Conservation (phyloP, 2,113 vertebrate species). For the Toxostoma redivivum region DNA sequence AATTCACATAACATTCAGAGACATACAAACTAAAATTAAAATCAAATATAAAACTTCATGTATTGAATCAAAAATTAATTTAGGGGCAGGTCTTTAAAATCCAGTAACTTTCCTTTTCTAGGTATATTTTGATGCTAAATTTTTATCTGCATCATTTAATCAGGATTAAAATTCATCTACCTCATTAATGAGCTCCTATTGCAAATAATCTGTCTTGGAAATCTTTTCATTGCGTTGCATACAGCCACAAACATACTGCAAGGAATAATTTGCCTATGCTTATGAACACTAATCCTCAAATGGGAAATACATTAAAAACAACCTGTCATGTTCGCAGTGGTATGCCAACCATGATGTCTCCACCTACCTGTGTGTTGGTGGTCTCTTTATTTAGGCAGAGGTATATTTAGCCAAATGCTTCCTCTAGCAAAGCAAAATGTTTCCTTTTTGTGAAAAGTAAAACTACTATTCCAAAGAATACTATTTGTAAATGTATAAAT, state of each 20-base stretch:
- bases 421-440: neutral
- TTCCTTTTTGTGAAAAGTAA: neutral
- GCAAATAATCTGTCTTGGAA: neutral
- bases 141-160: neutral
- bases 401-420: neutral
- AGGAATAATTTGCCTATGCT: neutral
- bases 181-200: conserved; percentile 1
- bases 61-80: neutral
- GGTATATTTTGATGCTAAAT: neutral
- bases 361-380: neutral
- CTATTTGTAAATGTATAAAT: neutral
- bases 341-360: neutral
- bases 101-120: neutral
- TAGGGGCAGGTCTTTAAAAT: neutral
- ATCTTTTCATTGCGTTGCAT: neutral
- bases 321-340: neutral
- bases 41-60: neutral
- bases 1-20: neutral
- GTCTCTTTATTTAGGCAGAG: neutral
- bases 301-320: neutral
- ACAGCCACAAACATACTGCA: neutral
- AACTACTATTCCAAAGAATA: neutral
- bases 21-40: neutral
- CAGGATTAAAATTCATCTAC: neutral
- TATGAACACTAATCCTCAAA: neutral